phyloP scores from a whole-genome alignment of 2,113 vertebrate genomes.

The Himantopus leucocephalus region DNA sequence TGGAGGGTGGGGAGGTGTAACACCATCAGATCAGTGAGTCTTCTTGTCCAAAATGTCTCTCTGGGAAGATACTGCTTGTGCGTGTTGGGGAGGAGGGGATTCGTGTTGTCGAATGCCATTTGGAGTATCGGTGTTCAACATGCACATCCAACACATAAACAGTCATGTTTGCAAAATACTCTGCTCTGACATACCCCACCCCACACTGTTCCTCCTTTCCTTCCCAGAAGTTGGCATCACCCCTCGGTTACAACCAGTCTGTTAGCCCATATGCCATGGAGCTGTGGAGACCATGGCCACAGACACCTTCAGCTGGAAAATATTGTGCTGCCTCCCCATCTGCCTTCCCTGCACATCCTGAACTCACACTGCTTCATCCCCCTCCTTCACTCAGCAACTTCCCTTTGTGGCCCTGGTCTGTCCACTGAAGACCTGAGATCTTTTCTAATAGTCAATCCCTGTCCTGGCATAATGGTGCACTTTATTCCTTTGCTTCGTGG shows the following conservation, averaged over 20 bases:
- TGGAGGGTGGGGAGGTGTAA: neutral
- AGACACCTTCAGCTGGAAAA: neutral
- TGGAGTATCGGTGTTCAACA: fast-evolving
- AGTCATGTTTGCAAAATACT: neutral
- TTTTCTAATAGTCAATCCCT: neutral
- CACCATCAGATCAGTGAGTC: neutral
- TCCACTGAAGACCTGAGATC: neutral
- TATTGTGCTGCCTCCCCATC: fast-evolving
- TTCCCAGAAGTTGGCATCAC: neutral
- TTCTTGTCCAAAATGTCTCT: neutral
- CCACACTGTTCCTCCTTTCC: neutral
- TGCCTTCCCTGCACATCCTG: fast-evolving
- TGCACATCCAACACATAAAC: no score
- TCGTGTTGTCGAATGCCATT: fast-evolving
- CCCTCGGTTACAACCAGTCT: no score
- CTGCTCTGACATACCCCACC: neutral
- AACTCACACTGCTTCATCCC: neutral
- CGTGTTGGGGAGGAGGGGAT: fast-evolving
- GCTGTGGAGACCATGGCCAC: fast-evolving
- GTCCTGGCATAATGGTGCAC: neutral
- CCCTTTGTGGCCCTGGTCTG: no score
- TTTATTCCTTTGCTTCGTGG: neutral
- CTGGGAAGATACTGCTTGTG: neutral
- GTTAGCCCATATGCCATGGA: neutral
- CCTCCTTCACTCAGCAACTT: neutral